Percentiles rank a stretch among this genome's conserved stretches.
These are phyloP conservation scores for Cygnus buccinator DNA, from an alignment of 2,113 vertebrate genomes.

Conservation along the genomic window DNA sequence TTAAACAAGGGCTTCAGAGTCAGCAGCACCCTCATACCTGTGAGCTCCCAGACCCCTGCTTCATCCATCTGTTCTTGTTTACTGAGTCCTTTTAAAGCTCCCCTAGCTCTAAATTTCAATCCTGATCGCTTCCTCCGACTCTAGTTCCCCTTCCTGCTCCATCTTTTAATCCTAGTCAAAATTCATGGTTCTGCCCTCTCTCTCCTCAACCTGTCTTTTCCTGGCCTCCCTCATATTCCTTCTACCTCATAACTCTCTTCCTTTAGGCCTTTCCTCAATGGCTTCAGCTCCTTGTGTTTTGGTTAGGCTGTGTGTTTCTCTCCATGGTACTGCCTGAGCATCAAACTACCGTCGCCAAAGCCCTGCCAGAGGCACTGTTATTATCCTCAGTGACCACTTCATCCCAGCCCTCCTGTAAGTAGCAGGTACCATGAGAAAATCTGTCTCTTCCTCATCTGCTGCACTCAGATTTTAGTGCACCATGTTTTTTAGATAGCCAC, in stretches of 20 bases:
- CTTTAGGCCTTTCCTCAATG: not conserved
- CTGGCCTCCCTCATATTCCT: not conserved
- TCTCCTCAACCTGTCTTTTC: slow-evolving; percentile 10
- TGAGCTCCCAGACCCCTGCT: not conserved
- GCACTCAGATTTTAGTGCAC: not conserved
- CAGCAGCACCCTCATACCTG: accelerated
- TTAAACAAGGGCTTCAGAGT: not conserved
- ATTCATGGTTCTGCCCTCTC: not conserved
- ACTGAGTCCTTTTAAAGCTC: not conserved
- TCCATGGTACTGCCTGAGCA: not conserved
- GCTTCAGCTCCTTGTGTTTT: not conserved
- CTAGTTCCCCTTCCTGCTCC: not conserved
- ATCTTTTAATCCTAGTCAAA: not conserved
- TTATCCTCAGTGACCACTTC: not conserved
- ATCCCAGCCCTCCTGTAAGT: not conserved
- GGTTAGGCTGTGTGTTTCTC: slow-evolving; percentile 30
- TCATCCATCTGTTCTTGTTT: not conserved
- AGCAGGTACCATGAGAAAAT: not conserved
- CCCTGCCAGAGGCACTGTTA: not conserved
- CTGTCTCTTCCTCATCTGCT: not conserved
- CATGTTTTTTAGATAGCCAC: not conserved
- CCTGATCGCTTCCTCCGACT: not conserved
- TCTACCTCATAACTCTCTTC: not conserved
- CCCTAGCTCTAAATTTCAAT: not conserved
- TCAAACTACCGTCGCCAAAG: slow-evolving; percentile 5